Conservation (phyloP, 2,797 vertebrate species). For the Mareca strepera region DNA sequence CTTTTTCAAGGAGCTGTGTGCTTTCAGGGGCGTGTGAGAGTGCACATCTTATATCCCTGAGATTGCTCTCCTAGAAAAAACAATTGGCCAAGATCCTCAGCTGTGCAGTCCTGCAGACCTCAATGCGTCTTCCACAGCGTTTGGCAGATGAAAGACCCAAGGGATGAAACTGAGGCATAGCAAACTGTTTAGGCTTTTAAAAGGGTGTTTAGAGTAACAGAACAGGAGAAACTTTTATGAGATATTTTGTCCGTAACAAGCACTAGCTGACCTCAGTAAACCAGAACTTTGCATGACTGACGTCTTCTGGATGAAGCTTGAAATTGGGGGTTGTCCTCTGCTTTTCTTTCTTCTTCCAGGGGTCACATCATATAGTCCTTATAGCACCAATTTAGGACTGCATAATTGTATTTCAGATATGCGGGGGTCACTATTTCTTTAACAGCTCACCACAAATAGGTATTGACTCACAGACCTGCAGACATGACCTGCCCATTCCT, state of each 20-base stretch:
- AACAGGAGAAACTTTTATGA: background rate
- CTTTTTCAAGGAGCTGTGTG: background rate
- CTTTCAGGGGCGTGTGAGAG: background rate
- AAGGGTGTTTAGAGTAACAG: background rate
- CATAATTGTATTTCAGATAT: background rate
- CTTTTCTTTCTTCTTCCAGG: background rate
- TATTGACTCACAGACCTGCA: background rate
- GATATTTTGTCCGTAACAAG: background rate
- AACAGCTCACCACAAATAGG: background rate
- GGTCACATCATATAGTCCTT: background rate
- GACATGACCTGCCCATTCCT: background rate
- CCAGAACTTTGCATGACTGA: rapidly evolving
- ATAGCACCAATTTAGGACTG: background rate
- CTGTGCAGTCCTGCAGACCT: background rate
- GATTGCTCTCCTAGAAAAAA: background rate
- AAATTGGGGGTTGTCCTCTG: background rate
- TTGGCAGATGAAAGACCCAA: background rate
- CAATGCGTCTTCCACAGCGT: background rate
- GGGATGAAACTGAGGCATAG: background rate
- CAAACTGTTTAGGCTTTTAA: background rate
- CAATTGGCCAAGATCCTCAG: background rate
- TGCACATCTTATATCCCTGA: background rate
- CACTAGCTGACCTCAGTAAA: background rate
- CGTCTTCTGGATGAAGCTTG: background rate
- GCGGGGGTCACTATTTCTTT: background rate